These are phyloP conservation scores for rat (Rattus norvegicus) DNA, from an alignment of 2,113 vertebrate genomes.

Conservation along the genomic window GRCr8 NC_086032.1:63757501-63758000, in stretches of 20 bases:
- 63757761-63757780: not conserved
- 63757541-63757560: constrained; percentile 58
- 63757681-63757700: not conserved
- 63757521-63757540: constrained; percentile 71
- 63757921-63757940: not conserved
- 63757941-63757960: not conserved
- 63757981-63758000: not conserved
- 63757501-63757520: constrained; percentile 48
- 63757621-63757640: constrained; percentile 75
- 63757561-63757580: constrained; percentile 71
- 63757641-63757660: constrained; percentile 76
- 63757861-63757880: not conserved
- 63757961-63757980: not conserved
- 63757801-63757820: not conserved
- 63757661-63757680: constrained; percentile 54
- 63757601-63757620: constrained; percentile 75
- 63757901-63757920: not conserved
- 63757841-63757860: not conserved
- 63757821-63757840: not conserved
- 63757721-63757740: not conserved
- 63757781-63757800: not conserved
- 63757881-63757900: not conserved
- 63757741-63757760: not conserved
- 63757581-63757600: constrained; percentile 66
- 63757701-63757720: constrained; percentile 54